phyloP scores from a whole-genome alignment of 2,113 vertebrate genomes.

The Phylloscopus whistleri region DNA sequence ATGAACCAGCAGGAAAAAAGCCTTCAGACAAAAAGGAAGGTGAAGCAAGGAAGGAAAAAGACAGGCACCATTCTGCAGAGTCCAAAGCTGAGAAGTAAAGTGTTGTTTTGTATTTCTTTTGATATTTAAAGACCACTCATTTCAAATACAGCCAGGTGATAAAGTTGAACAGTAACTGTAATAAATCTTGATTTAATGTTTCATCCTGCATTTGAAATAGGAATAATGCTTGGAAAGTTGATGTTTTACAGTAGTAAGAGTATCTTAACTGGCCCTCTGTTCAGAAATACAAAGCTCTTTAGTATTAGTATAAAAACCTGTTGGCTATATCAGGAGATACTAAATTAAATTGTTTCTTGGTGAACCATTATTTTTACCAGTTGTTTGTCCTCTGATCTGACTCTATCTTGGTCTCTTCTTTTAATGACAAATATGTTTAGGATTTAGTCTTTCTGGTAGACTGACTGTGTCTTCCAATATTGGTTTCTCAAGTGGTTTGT shows the following conservation, averaged over 20 bases:
- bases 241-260: not conserved
- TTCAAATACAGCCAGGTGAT: not conserved
- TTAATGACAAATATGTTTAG: not conserved
- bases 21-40: slow-evolving; percentile 80
- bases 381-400: rapidly evolving
- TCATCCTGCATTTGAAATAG: not conserved
- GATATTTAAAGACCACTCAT: not conserved
- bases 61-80: slow-evolving; percentile 82
- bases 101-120: not conserved
- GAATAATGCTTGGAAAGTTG: not conserved
- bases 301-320: not conserved
- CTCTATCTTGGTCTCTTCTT: not conserved
- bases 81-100: slow-evolving; percentile 84
- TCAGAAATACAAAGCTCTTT: not conserved
- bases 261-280: not conserved
- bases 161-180: not conserved
- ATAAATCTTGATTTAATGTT: not conserved
- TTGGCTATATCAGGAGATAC: not conserved
- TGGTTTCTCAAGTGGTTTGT: not conserved
- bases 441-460: not conserved
- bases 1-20: slow-evolving; percentile 93
- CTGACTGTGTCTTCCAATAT: not conserved
- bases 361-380: not conserved
- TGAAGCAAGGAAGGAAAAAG: slow-evolving; percentile 81
- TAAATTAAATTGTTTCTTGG: not conserved